Conservation (phyloP, 2,113 vertebrate species). For the Orientallactaga bullata region DNA sequence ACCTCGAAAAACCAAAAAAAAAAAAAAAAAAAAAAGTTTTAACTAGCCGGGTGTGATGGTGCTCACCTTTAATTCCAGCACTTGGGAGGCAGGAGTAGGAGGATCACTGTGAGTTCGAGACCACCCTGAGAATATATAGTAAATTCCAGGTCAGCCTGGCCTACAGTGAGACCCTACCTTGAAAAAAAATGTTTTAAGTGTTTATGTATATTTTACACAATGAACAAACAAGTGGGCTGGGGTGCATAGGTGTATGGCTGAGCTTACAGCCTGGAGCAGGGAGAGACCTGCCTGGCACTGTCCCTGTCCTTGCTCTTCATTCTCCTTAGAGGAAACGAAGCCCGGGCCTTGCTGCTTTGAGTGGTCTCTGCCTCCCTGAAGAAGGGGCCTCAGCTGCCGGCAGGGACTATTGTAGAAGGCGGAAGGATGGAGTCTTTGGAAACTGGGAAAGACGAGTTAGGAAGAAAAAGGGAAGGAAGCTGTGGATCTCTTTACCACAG, state of each 20-base stretch:
- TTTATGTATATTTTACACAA: background rate
- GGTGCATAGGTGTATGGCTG: background rate
- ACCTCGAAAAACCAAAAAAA: too few species aligned
- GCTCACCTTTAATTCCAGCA: too few species aligned
- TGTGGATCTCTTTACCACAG: background rate
- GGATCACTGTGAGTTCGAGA: too few species aligned
- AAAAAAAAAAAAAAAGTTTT: background rate
- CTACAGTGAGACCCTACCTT: too few species aligned
- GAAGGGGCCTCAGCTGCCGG: background rate
- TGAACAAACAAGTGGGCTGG: background rate
- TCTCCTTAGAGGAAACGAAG: background rate
- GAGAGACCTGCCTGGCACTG: background rate
- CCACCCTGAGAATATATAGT: too few species aligned
- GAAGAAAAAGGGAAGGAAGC: accelerated
- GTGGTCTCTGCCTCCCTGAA: too few species aligned
- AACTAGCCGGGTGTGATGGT: too few species aligned
- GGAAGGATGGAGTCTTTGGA: background rate
- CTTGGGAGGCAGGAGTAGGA: too few species aligned
- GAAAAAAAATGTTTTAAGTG: too few species aligned
- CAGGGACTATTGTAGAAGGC: background rate
- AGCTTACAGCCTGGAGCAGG: background rate
- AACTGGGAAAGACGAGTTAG: background rate
- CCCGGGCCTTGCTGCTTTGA: background rate
- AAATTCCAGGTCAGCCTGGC: too few species aligned
- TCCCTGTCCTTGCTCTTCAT: background rate